Base-by-base conservation (phyloP, 1,140 invertebrate genomes). In the Zaprionus kolodkinae region DNA sequence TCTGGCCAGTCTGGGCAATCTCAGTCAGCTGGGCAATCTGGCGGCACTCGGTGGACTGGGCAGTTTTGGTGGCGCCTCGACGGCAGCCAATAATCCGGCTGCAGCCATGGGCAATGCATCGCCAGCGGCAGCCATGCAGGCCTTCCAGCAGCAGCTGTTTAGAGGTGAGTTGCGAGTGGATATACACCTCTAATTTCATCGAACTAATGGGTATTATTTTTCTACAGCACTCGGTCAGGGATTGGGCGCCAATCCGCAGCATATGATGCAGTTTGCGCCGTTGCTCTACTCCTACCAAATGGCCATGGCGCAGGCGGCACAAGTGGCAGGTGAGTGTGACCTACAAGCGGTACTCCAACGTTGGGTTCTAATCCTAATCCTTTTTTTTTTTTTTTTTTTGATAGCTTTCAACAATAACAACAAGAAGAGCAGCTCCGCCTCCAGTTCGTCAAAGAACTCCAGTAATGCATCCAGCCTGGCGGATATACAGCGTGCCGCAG, bases 221-320 rank as follows among this genome's bases (percentile, higher is more conserved):
- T 30, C 27, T 78, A 7, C 64, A 92, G 92, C 85, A 59, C 57
- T 92, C 52, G 91, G 91, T 9, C 91, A 92, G 69, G 91, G 90
- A 52, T 55, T 92, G 59, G 91, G 87, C 9, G 76, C 94, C 94
- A 92, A 93, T 72, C 95, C 96, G 45, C 96, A 97, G 50, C 96
- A 97, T 79, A 96, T 97, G 94, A 95, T 97, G 92, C 96, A 96
- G 66, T 97, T 97, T 92, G 96, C 96, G 40, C 97, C 97, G 10
- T 93, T 98, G 27, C 93, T 98, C 4, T 97, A 97, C 93, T 96
- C 96, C 0, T 97, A 97, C 93, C 97, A 97, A 93, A 93, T 97
- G 78, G 96, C 96, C 50, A 96, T 97, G 96, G 96, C 95, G 50
- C 95, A 96, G 82, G 95, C 94, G 93, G 95, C 94, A 30, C 93